These are phyloP conservation scores for Panagrolaimus sp. DNA, from an alignment of 1,140 invertebrate genomes.

Conservation along the genomic window DNA sequence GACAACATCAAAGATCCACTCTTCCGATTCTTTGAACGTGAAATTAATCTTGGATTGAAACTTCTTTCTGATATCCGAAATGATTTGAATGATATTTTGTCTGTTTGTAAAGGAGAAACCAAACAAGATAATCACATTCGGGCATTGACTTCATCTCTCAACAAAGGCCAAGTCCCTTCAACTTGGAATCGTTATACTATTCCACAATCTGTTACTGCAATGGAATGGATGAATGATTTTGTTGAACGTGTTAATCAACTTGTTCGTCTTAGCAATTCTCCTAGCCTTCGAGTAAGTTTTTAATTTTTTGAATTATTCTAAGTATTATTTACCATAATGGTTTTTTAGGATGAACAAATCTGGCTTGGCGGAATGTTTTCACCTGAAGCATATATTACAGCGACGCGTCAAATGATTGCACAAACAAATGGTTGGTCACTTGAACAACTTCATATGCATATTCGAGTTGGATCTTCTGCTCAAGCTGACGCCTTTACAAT, in stretches of 20 bases:
- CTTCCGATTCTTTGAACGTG: constrained; percentile 95
- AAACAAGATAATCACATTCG: constrained; percentile 98
- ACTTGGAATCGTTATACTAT: constrained; percentile 86
- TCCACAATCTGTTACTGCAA: constrained; percentile 87
- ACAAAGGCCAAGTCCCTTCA: constrained; percentile 81
- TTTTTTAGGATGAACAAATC: constrained; percentile 72
- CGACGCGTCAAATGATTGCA: constrained; percentile 69
- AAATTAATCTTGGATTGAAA: constrained; percentile 79
- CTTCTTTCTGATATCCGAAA: constrained; percentile 78
- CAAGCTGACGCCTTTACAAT: constrained; percentile 74
- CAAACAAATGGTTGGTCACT: constrained; percentile 71
- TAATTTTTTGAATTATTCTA: neutral
- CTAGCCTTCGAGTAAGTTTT: constrained; percentile 67
- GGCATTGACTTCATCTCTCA: constrained; percentile 82
- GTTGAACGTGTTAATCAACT: constrained; percentile 84
- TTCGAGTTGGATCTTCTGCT: constrained; percentile 63
- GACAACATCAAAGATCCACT: constrained; percentile 95
- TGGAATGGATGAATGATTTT: constrained; percentile 98
- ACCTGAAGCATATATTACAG: constrained; percentile 97
- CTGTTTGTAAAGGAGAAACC: constrained; percentile 90
- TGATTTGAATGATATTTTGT: constrained; percentile 58
- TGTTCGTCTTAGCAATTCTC: constrained; percentile 75
- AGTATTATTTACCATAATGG: neutral
- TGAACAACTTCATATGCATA: constrained; percentile 87
- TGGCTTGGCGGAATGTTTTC: constrained; percentile 94